Conservation (phyloP, 1,140 invertebrate species). For the Orchestia grillus region DNA sequence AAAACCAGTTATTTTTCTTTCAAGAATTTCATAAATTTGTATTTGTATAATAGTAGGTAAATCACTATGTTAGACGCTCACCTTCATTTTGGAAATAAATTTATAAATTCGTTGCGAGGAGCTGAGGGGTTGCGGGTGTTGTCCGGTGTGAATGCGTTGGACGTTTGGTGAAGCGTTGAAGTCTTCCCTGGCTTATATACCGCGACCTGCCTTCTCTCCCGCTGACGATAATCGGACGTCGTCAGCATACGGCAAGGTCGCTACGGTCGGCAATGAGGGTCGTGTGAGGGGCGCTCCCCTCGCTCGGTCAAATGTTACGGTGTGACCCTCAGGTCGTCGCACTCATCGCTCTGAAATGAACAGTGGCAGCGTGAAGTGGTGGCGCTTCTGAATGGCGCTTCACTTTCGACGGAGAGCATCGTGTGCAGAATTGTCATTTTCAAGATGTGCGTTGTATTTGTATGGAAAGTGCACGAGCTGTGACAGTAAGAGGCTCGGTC, state of each 20-base stretch:
- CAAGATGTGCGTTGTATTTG: neutral
- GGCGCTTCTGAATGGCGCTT: neutral
- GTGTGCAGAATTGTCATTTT: neutral
- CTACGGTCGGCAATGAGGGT: neutral
- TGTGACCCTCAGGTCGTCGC: neutral
- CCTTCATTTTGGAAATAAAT: neutral
- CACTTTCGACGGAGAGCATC: neutral
- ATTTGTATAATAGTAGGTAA: neutral
- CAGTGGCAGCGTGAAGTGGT: neutral
- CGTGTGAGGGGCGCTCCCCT: neutral
- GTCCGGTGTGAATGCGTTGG: neutral
- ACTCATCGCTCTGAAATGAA: neutral
- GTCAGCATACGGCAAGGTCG: conserved; percentile 37
- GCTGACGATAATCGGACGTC: neutral
- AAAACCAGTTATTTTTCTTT: neutral
- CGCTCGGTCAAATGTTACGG: neutral
- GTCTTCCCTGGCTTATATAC: neutral
- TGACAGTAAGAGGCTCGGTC: neutral
- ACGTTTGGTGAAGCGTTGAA: conserved; percentile 29
- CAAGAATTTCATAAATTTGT: neutral
- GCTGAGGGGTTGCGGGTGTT: neutral
- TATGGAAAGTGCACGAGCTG: neutral
- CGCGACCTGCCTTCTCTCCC: neutral
- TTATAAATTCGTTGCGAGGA: neutral
- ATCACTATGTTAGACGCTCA: neutral